Conservation (phyloP, 2,113 vertebrate genomes). For the Lagenorhynchus albirostris region DNA sequence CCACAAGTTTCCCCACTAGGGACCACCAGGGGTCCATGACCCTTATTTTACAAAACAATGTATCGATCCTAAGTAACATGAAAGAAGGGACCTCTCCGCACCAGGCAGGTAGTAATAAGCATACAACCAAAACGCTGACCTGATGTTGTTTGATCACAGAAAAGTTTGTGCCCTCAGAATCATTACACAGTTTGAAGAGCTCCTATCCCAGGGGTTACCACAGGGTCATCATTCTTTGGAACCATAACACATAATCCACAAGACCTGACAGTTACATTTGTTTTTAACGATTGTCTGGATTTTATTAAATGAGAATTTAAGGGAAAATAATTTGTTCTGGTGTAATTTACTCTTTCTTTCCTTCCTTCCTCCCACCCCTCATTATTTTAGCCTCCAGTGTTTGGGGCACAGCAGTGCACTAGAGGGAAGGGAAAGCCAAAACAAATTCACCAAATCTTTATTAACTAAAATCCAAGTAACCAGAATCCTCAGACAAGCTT, state of each 20-base stretch:
- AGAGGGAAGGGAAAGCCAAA: background rate
- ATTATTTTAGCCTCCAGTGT: background rate
- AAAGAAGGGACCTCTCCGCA: background rate
- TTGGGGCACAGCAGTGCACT: too few species aligned
- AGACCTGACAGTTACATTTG: background rate
- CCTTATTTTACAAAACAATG: background rate
- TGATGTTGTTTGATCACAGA: background rate
- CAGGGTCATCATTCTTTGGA: background rate
- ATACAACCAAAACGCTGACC: background rate
- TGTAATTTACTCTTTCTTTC: background rate
- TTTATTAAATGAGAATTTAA: conserved; percentile 28
- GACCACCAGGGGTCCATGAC: background rate
- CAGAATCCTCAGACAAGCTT: background rate
- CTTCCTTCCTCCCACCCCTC: background rate
- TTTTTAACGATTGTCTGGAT: background rate
- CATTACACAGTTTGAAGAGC: background rate
- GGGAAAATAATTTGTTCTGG: background rate
- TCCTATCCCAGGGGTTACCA: background rate
- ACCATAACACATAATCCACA: background rate
- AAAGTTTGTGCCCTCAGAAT: background rate
- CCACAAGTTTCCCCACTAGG: too few species aligned
- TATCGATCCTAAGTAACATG: background rate
- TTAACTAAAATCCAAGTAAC: background rate
- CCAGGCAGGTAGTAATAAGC: background rate
- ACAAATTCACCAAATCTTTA: background rate